These are phyloP conservation scores for Drosophila kepulauana DNA, from an alignment of 1,140 invertebrate species.

Conservation along the genomic window DNA sequence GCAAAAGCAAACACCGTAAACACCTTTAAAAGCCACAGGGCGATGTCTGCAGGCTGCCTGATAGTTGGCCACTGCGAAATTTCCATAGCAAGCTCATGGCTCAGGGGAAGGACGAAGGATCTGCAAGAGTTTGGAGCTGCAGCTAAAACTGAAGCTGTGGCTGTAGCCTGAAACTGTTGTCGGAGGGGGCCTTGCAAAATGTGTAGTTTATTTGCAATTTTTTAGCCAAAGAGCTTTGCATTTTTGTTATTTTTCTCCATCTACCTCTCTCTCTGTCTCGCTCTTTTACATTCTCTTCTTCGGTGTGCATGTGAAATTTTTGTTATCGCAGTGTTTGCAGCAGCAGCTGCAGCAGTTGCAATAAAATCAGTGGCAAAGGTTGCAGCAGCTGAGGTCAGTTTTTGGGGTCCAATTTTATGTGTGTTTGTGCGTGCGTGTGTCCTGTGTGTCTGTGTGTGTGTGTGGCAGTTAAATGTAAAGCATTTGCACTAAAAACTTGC, in stretches of 20 bases:
- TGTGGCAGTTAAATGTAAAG: constrained; percentile 71
- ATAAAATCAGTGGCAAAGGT: constrained; percentile 83
- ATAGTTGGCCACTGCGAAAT: constrained; percentile 71
- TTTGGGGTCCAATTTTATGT: constrained; percentile 60
- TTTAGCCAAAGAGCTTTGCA: constrained; percentile 79
- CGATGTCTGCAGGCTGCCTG: constrained; percentile 67
- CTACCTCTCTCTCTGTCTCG: neutral
- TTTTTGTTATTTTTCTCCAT: constrained; percentile 68
- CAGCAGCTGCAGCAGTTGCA: constrained; percentile 75
- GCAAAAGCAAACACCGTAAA: constrained; percentile 74
- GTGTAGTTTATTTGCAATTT: constrained; percentile 81
- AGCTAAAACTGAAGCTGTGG: neutral
- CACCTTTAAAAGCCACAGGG: constrained; percentile 71
- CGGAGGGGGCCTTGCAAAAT: constrained; percentile 62
- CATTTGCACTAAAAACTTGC: constrained; percentile 76
- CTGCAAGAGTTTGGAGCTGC: neutral
- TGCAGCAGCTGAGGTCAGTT: constrained; percentile 79
- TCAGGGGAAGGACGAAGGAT: constrained; percentile 1
- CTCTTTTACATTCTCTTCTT: constrained; percentile 13
- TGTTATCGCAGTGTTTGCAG: constrained; percentile 75
- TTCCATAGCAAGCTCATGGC: constrained; percentile 51
- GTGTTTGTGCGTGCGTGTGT: neutral
- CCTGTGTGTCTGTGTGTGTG: constrained; percentile 12
- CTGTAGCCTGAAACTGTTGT: neutral
- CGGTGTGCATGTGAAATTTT: constrained; percentile 71